Conservation (phyloP, 2,888 invertebrate species). For the Trileptium ribeirensis region DNA sequence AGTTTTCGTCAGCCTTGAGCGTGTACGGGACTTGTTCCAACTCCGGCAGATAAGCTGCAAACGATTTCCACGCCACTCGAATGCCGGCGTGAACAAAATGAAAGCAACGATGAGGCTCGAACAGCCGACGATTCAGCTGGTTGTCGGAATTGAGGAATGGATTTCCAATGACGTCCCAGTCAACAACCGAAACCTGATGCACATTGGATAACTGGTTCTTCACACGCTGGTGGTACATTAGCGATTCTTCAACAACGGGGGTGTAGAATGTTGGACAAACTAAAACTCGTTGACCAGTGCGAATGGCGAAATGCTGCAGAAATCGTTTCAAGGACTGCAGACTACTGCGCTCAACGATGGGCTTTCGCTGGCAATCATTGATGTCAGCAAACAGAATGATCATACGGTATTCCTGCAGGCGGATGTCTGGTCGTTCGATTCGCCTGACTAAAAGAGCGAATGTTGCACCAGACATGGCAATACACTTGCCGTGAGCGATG, state of each 20-base stretch:
- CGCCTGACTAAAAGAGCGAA: background rate
- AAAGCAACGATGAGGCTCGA: background rate
- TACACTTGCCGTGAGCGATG: background rate
- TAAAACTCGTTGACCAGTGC: background rate
- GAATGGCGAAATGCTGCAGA: background rate
- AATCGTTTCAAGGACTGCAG: background rate
- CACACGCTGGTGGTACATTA: background rate
- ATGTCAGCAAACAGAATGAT: background rate
- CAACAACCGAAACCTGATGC: background rate
- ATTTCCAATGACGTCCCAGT: background rate
- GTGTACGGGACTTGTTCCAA: background rate
- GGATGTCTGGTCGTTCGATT: background rate
- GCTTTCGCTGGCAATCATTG: background rate
- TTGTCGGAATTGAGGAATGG: background rate
- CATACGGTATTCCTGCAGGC: background rate
- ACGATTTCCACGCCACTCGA: background rate
- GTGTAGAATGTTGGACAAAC: background rate
- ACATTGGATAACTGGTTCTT: background rate
- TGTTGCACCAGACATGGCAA: background rate
- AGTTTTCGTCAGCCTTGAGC: background rate
- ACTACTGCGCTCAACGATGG: background rate
- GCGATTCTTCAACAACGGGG: background rate
- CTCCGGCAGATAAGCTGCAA: background rate
- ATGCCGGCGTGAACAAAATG: background rate
- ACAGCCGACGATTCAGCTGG: background rate